Evolutionary conservation across 2,113 vertebrate genomes (phyloP).

Genomic region (Bujurquina vittata): DNA sequence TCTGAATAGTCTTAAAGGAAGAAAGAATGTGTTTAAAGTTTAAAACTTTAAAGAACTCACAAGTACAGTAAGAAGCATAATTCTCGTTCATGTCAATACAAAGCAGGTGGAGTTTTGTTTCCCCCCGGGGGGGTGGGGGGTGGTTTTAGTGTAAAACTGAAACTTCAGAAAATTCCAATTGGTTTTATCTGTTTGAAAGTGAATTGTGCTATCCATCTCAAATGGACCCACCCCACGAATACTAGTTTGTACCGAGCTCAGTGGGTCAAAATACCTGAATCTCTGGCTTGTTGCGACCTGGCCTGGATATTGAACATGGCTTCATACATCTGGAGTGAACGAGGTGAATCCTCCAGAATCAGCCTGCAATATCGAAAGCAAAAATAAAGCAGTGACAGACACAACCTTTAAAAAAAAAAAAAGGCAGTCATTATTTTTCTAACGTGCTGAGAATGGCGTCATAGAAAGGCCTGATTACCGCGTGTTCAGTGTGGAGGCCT

Average conservation of each 20-base stretch:
- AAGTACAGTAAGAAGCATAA: not conserved
- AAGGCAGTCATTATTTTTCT: too few relatives aligned
- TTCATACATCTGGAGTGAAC: slow-evolving; percentile 86
- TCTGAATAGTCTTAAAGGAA: slow-evolving; percentile 79
- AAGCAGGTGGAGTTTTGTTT: not conserved
- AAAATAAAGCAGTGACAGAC: not conserved
- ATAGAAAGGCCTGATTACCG: slow-evolving; percentile 58
- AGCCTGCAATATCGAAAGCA: slow-evolving; percentile 51
- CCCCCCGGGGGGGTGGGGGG: not conserved
- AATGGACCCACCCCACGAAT: not conserved
- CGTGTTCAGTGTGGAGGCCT: slow-evolving; percentile 70
- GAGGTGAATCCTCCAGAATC: slow-evolving; percentile 83
- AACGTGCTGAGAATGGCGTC: not conserved
- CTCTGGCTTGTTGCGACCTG: slow-evolving; percentile 69
- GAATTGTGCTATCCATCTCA: not conserved
- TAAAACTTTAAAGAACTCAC: too few relatives aligned
- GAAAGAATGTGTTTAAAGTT: not conserved
- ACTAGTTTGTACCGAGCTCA: not conserved
- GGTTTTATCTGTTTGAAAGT: not conserved
- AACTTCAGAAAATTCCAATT: not conserved
- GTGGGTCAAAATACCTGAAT: slow-evolving; percentile 82
- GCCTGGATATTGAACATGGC: slow-evolving; percentile 94
- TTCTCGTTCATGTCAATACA: not conserved
- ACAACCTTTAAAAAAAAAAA: too few relatives aligned
- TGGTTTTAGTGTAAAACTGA: not conserved